These are phyloP conservation scores for Synanceia verrucosa DNA, from an alignment of 2,797 vertebrate genomes.

Conservation along the genomic window DNA sequence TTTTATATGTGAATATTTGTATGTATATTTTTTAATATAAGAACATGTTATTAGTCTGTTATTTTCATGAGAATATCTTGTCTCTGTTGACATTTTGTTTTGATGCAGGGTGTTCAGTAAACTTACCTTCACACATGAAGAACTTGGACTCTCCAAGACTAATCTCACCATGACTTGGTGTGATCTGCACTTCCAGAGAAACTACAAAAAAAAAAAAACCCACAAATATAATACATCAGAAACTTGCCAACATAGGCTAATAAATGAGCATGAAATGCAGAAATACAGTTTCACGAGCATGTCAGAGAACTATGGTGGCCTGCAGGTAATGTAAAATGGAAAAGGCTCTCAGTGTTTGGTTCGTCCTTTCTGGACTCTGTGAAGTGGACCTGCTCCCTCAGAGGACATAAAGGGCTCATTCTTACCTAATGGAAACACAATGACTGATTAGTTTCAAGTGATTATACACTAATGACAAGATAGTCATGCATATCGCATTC, in stretches of 20 bases:
- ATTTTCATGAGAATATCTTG: not conserved
- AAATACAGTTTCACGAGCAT: no score
- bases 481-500: no score
- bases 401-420: no score
- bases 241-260: not conserved
- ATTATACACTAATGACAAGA: no score
- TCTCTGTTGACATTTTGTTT: not conserved
- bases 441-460: no score
- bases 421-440: no score
- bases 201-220: constrained; percentile 75
- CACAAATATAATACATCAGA: not conserved
- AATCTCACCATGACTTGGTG: constrained; percentile 94
- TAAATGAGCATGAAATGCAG: not conserved
- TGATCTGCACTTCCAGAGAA: constrained; percentile 95
- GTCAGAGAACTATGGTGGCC: no score
- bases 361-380: no score
- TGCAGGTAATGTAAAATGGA: no score
- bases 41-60: not conserved
- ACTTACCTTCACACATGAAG: constrained; percentile 96
- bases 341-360: no score
- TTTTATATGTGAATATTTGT: not conserved
- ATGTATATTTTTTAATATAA: not conserved
- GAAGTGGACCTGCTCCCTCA: no score
- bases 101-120: not conserved
- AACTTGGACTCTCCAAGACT: constrained; percentile 98